Conservation (phyloP, 1,140 invertebrate species). For the Monomorium pharaonis region DNA sequence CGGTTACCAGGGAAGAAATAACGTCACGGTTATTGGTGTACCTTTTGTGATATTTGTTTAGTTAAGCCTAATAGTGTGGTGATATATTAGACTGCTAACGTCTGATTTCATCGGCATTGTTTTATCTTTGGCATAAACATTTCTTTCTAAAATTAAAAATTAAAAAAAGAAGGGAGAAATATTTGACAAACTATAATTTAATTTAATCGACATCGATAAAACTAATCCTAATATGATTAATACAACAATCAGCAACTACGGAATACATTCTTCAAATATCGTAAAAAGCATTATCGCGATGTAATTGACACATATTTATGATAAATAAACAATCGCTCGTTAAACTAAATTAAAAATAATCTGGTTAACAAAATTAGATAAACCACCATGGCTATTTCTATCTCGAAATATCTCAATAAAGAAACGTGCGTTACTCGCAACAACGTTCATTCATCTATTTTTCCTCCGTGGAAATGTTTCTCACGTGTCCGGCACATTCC, state of each 20-base stretch:
- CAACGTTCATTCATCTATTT: not conserved
- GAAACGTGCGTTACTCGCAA: not conserved
- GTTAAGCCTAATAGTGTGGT: not conserved
- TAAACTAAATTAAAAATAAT: not conserved
- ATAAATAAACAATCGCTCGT: not conserved
- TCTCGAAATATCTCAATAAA: not conserved
- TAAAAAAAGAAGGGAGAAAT: not conserved
- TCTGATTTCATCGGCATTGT: not conserved
- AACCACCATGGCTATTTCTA: not conserved
- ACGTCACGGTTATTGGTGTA: not conserved
- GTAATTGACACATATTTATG: not conserved
- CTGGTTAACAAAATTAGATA: not conserved
- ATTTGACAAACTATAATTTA: not conserved
- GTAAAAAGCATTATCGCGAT: not conserved
- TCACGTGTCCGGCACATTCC: conserved; percentile 29
- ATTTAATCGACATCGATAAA: not conserved
- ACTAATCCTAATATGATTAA: not conserved
- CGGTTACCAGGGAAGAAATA: not conserved
- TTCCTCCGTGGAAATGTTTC: conserved; percentile 24
- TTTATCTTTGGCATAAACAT: not conserved
- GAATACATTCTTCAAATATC: not conserved
- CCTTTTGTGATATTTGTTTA: not conserved
- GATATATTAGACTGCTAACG: not conserved
- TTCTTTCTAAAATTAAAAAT: not conserved
- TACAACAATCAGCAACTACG: not conserved